Percentiles rank a stretch among this genome's conserved stretches.
Conservation (phyloP, 2,888 invertebrate species). For the Heliothis peltigera region DNA sequence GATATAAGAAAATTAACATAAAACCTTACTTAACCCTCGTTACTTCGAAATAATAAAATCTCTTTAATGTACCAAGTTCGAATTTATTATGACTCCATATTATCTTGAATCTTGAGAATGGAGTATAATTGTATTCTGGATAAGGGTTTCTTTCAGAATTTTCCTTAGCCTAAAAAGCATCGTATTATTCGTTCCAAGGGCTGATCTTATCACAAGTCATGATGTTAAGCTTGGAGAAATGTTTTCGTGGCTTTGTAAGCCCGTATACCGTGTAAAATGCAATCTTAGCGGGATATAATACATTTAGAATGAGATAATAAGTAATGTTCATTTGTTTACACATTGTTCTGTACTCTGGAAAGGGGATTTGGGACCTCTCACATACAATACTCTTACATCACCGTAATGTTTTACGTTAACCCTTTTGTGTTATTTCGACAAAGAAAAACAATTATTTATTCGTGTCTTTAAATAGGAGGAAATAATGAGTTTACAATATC, state of each 20-base stretch:
- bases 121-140: not conserved
- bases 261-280: conserved; percentile 38
- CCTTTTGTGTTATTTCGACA: not conserved
- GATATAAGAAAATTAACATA: not conserved
- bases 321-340: conserved; percentile 17
- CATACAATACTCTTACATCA: too few species aligned
- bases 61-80: not conserved
- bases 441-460: not conserved
- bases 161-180: conserved; percentile 23
- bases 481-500: too few species aligned
- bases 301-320: conserved; percentile 23
- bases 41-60: conserved; percentile 3
- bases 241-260: conserved; percentile 32
- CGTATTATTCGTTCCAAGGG: conserved; percentile 33
- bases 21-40: not conserved
- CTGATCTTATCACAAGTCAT: conserved; percentile 55
- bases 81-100: conserved; percentile 4
- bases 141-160: conserved; percentile 18
- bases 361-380: not conserved
- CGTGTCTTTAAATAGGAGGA: not conserved
- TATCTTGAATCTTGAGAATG: not conserved
- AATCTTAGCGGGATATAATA: conserved; percentile 27
- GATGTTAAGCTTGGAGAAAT: conserved; percentile 44
- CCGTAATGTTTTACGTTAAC: conserved; percentile 2
- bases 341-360: conserved; percentile 14